Percentiles rank a stretch among this genome's conserved stretches.
Conservation (phyloP, 2,888 invertebrate genomes). For the Nezara viridula region DNA sequence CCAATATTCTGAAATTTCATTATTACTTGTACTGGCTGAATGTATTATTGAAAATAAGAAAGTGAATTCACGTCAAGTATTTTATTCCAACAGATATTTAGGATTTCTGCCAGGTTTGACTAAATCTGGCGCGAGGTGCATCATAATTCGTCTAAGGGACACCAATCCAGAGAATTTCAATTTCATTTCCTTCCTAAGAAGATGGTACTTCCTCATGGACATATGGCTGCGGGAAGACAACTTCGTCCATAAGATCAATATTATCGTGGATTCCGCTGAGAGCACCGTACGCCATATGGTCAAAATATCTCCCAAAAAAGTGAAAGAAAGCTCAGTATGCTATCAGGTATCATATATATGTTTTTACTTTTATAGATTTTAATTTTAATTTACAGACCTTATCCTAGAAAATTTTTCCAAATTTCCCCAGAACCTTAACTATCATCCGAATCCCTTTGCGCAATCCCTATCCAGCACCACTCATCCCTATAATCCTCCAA, state of each 20-base stretch:
- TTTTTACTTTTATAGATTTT: background rate
- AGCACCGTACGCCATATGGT: constrained; percentile 4
- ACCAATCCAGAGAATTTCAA: background rate
- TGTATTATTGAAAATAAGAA: background rate
- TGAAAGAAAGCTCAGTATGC: background rate
- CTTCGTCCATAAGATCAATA: background rate
- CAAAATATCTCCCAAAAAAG: constrained; percentile 36
- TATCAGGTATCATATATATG: constrained; percentile 8
- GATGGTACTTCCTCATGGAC: constrained; percentile 39
- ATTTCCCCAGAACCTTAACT: too few relatives aligned
- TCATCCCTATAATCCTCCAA: too few relatives aligned
- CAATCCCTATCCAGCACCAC: too few relatives aligned
- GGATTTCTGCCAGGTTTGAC: constrained; percentile 42
- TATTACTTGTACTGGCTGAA: background rate
- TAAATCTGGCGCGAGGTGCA: background rate
- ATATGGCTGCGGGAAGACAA: constrained; percentile 7
- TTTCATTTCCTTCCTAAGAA: background rate
- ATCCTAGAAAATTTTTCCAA: too few relatives aligned
- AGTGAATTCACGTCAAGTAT: background rate
- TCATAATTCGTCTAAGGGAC: background rate
- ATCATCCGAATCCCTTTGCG: too few relatives aligned
- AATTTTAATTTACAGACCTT: too few relatives aligned
- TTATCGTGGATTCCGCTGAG: constrained; percentile 1
- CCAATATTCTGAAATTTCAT: too few relatives aligned
- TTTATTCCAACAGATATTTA: constrained; percentile 18